Evolutionary conservation across 2,113 vertebrate species (phyloP).

Genomic region (Scolopax mira): DNA sequence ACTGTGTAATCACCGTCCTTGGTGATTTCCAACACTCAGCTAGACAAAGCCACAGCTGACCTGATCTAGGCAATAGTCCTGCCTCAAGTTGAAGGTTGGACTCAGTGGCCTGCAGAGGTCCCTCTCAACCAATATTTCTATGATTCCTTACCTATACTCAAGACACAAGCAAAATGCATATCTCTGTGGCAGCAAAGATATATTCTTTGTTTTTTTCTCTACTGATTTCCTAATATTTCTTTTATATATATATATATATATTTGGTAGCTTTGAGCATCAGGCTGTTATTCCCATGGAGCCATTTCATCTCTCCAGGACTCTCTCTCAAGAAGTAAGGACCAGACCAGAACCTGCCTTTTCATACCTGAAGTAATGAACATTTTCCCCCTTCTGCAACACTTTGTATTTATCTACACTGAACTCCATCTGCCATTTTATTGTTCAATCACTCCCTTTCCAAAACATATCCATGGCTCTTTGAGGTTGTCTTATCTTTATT

Average conservation of each 20-base stretch:
- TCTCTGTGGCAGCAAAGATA: neutral
- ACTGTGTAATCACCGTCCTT: neutral
- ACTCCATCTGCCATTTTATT: neutral
- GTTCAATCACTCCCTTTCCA: neutral
- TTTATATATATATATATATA: neutral
- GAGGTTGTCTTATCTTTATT: neutral
- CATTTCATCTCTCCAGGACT: neutral
- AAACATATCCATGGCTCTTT: neutral
- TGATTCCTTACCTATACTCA: neutral
- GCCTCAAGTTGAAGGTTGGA: neutral
- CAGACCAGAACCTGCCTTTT: neutral
- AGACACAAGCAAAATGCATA: neutral
- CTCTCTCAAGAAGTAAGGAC: neutral
- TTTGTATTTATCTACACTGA: neutral
- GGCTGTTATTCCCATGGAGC: neutral
- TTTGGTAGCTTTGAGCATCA: neutral
- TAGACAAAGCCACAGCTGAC: neutral
- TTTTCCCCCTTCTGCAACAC: neutral
- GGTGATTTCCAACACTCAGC: neutral
- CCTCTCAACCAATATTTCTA: constrained; percentile 54
- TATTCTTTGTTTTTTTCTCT: neutral
- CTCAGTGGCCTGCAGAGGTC: constrained; percentile 56
- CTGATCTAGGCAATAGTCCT: neutral
- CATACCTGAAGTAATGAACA: neutral
- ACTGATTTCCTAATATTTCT: neutral